Evolutionary conservation across 2,888 invertebrate species (phyloP).

Genomic region (Empis stercorea): DNA sequence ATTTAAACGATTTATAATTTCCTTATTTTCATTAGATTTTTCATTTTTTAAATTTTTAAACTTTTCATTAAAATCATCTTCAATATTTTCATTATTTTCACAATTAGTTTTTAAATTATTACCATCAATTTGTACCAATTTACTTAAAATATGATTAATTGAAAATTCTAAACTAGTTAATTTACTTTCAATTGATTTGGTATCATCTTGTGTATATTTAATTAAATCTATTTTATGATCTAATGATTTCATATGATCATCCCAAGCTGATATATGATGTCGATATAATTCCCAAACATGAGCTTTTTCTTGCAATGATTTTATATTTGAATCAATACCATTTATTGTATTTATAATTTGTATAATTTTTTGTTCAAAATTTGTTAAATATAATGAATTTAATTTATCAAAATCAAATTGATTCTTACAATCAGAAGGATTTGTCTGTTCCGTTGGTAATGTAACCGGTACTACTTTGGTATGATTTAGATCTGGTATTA

Average conservation of each 20-base stretch:
- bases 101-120: conserved; percentile 16
- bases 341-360: conserved; percentile 30
- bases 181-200: conserved; percentile 20
- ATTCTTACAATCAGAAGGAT: too few relatives aligned
- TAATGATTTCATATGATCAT: conserved; percentile 38
- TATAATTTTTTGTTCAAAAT: conserved; percentile 35
- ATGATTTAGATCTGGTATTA: too few relatives aligned
- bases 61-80: conserved; percentile 1
- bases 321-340: conserved; percentile 37
- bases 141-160: conserved; percentile 32
- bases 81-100: conserved; percentile 9
- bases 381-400: background rate
- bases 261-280: conserved; percentile 41
- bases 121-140: conserved; percentile 28
- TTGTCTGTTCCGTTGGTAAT: too few relatives aligned
- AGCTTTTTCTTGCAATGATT: conserved; percentile 38
- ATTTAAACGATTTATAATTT: conserved; percentile 19
- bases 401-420: background rate
- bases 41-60: background rate
- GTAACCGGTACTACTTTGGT: too few relatives aligned
- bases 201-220: conserved; percentile 28
- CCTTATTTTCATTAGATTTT: conserved; percentile 10
- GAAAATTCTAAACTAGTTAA: conserved; percentile 33
- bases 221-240: conserved; percentile 40
- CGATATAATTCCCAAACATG: conserved; percentile 43